These are phyloP conservation scores for Pseudomyrmex gracilis DNA, from an alignment of 1,140 invertebrate genomes.

Conservation along the genomic window DNA sequence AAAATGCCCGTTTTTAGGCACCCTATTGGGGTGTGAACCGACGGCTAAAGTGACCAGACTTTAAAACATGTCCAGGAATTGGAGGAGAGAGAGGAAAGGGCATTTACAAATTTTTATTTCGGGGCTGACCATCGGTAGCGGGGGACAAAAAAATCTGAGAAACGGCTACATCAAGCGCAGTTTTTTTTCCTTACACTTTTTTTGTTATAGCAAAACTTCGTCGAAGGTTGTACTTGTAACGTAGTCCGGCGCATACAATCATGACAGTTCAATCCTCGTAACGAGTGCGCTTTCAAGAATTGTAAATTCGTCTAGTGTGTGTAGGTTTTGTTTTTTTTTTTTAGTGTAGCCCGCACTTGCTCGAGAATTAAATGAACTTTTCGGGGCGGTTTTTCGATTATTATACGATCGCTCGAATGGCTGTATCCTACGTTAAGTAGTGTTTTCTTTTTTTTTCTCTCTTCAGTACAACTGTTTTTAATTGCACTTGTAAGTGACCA, in stretches of 20 bases:
- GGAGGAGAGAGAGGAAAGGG: slow-evolving; percentile 4
- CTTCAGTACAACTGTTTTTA: slow-evolving; percentile 36
- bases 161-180: slow-evolving; percentile 1
- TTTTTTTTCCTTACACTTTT: background rate
- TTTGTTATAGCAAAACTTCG: background rate
- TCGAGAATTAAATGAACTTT: slow-evolving; percentile 12
- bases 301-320: too few relatives aligned
- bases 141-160: background rate
- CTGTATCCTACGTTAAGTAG: background rate
- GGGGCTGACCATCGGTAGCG: slow-evolving; percentile 43
- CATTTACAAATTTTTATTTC: slow-evolving; percentile 36
- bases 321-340: too few relatives aligned
- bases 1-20: slow-evolving; percentile 47
- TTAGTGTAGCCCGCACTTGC: background rate
- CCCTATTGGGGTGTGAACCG: background rate
- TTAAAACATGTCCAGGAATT: slow-evolving; percentile 26
- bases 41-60: slow-evolving; percentile 39
- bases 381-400: slow-evolving; percentile 19
- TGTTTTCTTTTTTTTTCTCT: background rate
- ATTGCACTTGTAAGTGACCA: slow-evolving; percentile 43
- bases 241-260: slow-evolving; percentile 8
- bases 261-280: slow-evolving; percentile 13
- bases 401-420: slow-evolving; percentile 27
- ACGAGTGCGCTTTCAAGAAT: background rate
- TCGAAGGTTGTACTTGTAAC: slow-evolving; percentile 17